Evolutionary conservation across 1,140 invertebrate genomes (phyloP).

Genomic region (Octopus sinensis): DNA sequence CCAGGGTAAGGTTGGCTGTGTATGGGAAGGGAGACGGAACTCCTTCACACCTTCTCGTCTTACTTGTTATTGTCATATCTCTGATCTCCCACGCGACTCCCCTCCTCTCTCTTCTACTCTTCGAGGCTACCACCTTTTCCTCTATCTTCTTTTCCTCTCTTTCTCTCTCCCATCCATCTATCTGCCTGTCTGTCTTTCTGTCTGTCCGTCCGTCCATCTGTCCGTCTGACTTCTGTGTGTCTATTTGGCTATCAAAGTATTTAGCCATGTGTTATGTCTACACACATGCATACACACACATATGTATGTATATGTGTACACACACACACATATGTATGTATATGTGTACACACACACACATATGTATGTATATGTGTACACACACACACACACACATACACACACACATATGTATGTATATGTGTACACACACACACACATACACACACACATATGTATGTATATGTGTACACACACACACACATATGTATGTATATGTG

Average conservation of each 20-base stretch:
- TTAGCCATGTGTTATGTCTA: not conserved
- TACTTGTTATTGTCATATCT: not conserved
- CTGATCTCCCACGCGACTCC: not conserved
- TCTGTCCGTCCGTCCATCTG: not conserved
- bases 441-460: not conserved
- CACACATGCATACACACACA: slow-evolving; percentile 8
- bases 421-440: not conserved
- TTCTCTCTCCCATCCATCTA: not conserved
- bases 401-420: not conserved
- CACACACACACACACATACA: not conserved
- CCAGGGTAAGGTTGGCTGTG: not conserved
- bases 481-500: slow-evolving; percentile 14
- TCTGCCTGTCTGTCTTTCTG: not conserved
- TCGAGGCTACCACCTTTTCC: too few relatives aligned
- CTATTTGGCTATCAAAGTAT: not conserved
- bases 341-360: not conserved
- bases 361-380: not conserved
- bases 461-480: slow-evolving; percentile 6
- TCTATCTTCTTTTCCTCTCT: not conserved
- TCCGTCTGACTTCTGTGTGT: not conserved
- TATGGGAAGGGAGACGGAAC: not conserved
- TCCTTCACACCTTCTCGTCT: not conserved
- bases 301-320: not conserved
- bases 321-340: not conserved
- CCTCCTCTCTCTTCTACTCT: too few relatives aligned